Percentiles rank a stretch among this genome's conserved stretches.
Conservation (phyloP, 2,797 vertebrate species). For the Cuculus canorus region DNA sequence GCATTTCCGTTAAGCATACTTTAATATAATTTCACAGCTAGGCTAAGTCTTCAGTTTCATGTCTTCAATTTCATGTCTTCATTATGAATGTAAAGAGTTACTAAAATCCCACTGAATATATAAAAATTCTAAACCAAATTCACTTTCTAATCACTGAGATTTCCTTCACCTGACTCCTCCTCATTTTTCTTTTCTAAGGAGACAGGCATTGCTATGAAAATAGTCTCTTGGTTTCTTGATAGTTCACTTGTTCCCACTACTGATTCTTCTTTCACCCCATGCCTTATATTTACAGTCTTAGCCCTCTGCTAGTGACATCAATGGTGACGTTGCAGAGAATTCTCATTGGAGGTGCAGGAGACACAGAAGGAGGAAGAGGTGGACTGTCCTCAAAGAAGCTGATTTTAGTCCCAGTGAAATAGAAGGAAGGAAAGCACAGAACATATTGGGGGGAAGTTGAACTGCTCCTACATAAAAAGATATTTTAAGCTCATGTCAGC, state of each 20-base stretch:
- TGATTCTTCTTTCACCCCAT: slow-evolving; percentile 18
- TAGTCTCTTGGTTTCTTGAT: slow-evolving; percentile 9
- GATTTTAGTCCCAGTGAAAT: slow-evolving; percentile 37
- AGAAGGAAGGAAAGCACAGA: slow-evolving; percentile 23
- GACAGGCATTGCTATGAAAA: slow-evolving; percentile 50
- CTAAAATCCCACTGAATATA: slow-evolving; percentile 1
- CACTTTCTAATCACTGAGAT: slow-evolving; percentile 34
- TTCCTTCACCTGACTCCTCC: slow-evolving; percentile 46
- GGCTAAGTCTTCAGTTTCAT: background rate
- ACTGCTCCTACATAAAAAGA: slow-evolving; percentile 62
- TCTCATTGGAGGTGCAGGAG: background rate
- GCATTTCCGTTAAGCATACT: background rate
- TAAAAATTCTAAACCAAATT: background rate
- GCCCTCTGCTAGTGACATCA: slow-evolving; percentile 19
- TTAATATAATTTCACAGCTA: background rate
- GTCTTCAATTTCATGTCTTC: slow-evolving; percentile 1
- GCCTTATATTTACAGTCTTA: background rate
- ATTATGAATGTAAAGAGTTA: background rate
- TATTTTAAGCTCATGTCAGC: slow-evolving; percentile 62
- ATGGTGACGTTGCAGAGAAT: slow-evolving; percentile 4
- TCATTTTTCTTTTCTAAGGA: slow-evolving; percentile 63
- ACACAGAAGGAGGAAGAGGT: slow-evolving; percentile 32
- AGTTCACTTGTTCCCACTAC: slow-evolving; percentile 13
- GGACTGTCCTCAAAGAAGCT: slow-evolving; percentile 27
- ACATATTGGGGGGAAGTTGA: slow-evolving; percentile 60